Percentiles rank a stretch among this genome's conserved stretches.
Evolutionary conservation across 2,888 invertebrate genomes (phyloP).

Genomic region (Melikaiella ostensackeni): DNA sequence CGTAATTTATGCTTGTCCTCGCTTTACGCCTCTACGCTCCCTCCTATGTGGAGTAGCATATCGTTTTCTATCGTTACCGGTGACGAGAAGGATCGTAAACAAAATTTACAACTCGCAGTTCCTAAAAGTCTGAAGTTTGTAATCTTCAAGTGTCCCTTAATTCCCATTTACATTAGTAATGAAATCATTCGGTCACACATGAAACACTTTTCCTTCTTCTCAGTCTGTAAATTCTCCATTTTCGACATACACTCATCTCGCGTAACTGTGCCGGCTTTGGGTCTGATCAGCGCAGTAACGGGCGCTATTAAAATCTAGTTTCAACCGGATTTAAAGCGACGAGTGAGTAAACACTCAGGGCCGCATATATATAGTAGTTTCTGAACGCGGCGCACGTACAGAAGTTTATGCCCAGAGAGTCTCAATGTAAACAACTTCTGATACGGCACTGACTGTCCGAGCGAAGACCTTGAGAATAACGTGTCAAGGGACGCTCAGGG

Average conservation of each 20-base stretch:
- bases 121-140: slow-evolving; percentile 31
- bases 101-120: slow-evolving; percentile 28
- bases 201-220: neutral
- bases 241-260: neutral
- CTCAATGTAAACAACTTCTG: no score
- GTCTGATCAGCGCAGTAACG: no score
- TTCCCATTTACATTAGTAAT: slow-evolving; percentile 27
- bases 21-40: slow-evolving; percentile 36
- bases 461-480: no score
- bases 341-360: no score
- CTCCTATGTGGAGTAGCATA: slow-evolving; percentile 38
- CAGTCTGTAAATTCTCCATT: neutral
- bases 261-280: no score
- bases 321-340: no score
- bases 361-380: no score
- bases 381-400: no score
- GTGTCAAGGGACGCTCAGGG: no score
- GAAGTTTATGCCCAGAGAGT: no score
- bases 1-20: slow-evolving; percentile 39
- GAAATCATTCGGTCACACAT: neutral
- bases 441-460: no score
- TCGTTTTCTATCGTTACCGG: slow-evolving; percentile 33
- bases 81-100: slow-evolving; percentile 33
- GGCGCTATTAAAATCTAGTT: no score
- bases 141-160: slow-evolving; percentile 29